Conservation (phyloP, 2,797 vertebrate genomes). For the Gouania willdenowi region DNA sequence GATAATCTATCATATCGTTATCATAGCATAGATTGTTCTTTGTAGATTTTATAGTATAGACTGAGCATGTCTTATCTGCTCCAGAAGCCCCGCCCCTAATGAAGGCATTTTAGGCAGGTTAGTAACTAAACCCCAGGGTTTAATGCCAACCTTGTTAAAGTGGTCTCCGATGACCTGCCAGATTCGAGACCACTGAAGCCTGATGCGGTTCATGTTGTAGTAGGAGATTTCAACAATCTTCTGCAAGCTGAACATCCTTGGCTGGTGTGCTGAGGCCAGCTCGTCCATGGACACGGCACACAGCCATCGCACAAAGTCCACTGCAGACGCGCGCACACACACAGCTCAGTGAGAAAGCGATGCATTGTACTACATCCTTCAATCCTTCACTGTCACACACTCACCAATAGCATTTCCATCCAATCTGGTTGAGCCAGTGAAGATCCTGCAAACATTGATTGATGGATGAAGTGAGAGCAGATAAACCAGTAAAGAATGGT, state of each 20-base stretch:
- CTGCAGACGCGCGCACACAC: constrained; percentile 49
- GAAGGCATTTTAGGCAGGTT: too few relatives aligned
- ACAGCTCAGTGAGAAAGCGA: too few relatives aligned
- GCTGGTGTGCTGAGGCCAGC: constrained; percentile 89
- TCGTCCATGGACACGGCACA: constrained; percentile 96
- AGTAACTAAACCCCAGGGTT: too few relatives aligned
- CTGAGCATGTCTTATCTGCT: too few relatives aligned
- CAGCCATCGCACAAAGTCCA: constrained; percentile 94
- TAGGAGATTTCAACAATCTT: constrained; percentile 98
- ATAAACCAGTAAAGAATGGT: not conserved
- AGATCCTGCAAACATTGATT: constrained; percentile 79
- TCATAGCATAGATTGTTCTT: too few relatives aligned
- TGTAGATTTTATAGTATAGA: too few relatives aligned
- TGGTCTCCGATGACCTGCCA: constrained; percentile 97
- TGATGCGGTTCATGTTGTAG: constrained; percentile 97
- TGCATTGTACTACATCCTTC: too few relatives aligned
- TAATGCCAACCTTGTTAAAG: constrained; percentile 87
- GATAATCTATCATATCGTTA: too few relatives aligned
- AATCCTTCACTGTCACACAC: too few relatives aligned
- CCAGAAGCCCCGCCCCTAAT: too few relatives aligned
- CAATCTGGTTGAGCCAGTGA: constrained; percentile 91
- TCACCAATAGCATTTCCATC: constrained; percentile 94
- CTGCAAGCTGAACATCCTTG: constrained; percentile 95
- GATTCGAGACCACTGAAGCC: constrained; percentile 94
- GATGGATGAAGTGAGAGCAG: too few relatives aligned